Percentiles rank a stretch among this genome's conserved stretches.
These are phyloP conservation scores for Sialia sialis DNA, from an alignment of 2,113 vertebrate genomes.

Conservation along the genomic window DNA sequence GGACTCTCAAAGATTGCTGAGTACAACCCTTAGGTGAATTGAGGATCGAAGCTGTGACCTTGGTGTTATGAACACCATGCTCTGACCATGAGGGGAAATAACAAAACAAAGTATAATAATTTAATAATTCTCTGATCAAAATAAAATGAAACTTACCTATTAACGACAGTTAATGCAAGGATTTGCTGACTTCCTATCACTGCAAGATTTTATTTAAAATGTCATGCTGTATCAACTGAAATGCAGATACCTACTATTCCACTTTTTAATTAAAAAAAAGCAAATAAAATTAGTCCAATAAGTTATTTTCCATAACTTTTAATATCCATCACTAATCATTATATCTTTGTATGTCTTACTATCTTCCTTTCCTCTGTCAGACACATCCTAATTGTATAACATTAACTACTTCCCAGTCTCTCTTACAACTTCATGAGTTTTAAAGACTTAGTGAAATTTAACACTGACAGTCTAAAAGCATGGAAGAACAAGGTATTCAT, in stretches of 20 bases:
- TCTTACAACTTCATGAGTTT: neutral
- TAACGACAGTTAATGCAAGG: neutral
- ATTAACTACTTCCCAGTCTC: neutral
- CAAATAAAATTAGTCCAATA: neutral
- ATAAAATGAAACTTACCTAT: neutral
- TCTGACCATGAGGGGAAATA: neutral
- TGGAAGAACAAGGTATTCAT: neutral
- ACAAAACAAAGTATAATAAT: neutral
- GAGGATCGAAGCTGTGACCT: accelerated
- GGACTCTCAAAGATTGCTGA: neutral
- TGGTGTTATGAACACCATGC: neutral
- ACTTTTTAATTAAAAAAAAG: neutral
- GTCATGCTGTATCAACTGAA: neutral
- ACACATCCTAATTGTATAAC: neutral
- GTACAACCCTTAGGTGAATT: neutral
- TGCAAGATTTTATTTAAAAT: neutral
- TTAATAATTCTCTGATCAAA: neutral
- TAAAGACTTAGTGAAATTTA: neutral
- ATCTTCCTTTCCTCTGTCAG: neutral
- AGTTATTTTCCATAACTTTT: neutral
- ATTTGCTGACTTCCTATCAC: neutral
- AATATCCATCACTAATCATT: neutral
- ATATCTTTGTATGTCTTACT: neutral
- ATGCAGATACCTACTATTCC: neutral
- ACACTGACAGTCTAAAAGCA: neutral